These are phyloP conservation scores for Exocentrus adspersus DNA, from an alignment of 2,888 invertebrate species.

Conservation along the genomic window DNA sequence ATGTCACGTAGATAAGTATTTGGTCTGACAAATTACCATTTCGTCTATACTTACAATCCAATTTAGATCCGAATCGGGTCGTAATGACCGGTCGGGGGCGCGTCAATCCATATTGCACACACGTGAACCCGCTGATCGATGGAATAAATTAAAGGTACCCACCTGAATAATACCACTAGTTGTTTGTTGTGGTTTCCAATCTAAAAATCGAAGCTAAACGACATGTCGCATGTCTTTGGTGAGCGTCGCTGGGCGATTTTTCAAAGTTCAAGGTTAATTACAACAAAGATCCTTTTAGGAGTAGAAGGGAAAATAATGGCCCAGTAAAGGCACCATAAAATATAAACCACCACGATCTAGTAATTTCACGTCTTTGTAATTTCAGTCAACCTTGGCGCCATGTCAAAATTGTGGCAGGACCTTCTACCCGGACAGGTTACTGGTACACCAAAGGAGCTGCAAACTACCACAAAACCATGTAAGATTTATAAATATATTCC, in stretches of 20 bases:
- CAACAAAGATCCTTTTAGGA: too few relatives aligned
- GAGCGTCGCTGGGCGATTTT: conserved; percentile 5
- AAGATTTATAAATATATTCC: conserved; percentile 33
- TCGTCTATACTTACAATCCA: too few relatives aligned
- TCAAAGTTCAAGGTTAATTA: conserved; percentile 19
- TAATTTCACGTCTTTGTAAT: too few relatives aligned
- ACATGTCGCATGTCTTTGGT: conserved; percentile 11
- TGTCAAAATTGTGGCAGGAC: conserved; percentile 75
- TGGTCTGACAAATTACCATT: too few relatives aligned
- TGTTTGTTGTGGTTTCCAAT: background rate
- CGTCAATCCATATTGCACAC: conserved; percentile 5
- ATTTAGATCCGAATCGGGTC: conserved; percentile 3
- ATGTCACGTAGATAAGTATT: too few relatives aligned
- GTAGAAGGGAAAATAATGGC: background rate
- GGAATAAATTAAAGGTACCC: background rate
- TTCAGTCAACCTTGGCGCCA: conserved; percentile 67
- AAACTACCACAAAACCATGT: conserved; percentile 50
- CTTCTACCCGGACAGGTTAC: conserved; percentile 74
- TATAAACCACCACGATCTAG: too few relatives aligned
- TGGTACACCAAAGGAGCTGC: conserved; percentile 69
- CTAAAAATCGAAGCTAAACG: conserved; percentile 11
- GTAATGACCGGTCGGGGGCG: conserved; percentile 7
- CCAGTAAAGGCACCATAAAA: background rate
- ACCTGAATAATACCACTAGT: too few relatives aligned
- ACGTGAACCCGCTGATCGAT: background rate